phyloP scores from a whole-genome alignment of 2,797 vertebrate genomes.

The Rhinella marina region DNA sequence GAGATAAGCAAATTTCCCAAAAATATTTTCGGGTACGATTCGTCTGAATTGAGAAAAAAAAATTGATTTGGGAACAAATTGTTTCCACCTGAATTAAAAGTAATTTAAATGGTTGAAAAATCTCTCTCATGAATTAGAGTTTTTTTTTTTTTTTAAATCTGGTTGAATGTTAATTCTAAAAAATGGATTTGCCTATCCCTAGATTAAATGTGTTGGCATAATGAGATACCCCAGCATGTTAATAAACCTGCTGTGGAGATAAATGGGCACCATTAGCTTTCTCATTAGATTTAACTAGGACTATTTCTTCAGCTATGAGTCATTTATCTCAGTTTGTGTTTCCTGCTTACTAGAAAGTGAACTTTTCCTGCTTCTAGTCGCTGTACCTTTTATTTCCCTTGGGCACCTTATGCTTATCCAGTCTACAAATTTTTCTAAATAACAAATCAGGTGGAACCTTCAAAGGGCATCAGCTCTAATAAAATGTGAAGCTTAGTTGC shows the following conservation, averaged over 20 bases:
- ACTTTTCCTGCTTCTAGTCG: constrained; percentile 49
- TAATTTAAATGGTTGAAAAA: too few species aligned
- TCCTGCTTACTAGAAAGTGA: constrained; percentile 21
- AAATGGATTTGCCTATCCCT: too few species aligned
- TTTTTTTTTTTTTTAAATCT: too few species aligned
- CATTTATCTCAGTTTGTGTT: constrained; percentile 65
- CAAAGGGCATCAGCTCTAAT: not conserved
- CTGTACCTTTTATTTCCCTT: constrained; percentile 46
- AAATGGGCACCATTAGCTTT: constrained; percentile 70
- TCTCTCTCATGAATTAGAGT: too few species aligned
- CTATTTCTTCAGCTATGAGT: constrained; percentile 67
- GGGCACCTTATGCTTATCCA: not conserved
- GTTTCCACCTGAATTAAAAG: too few species aligned
- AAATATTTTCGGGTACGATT: too few species aligned
- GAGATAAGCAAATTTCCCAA: too few species aligned
- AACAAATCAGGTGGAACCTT: constrained; percentile 32
- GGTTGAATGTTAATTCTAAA: too few species aligned
- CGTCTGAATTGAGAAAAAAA: too few species aligned
- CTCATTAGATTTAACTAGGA: constrained; percentile 68
- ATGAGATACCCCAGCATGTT: constrained; percentile 62
- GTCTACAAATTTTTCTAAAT: constrained; percentile 52
- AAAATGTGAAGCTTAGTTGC: constrained; percentile 7
- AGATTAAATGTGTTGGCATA: constrained; percentile 50
- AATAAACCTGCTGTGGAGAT: constrained; percentile 66
- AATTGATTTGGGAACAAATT: too few species aligned